These are phyloP conservation scores for Abscondita cerata DNA, from an alignment of 2,888 invertebrate species.

Conservation along the genomic window DNA sequence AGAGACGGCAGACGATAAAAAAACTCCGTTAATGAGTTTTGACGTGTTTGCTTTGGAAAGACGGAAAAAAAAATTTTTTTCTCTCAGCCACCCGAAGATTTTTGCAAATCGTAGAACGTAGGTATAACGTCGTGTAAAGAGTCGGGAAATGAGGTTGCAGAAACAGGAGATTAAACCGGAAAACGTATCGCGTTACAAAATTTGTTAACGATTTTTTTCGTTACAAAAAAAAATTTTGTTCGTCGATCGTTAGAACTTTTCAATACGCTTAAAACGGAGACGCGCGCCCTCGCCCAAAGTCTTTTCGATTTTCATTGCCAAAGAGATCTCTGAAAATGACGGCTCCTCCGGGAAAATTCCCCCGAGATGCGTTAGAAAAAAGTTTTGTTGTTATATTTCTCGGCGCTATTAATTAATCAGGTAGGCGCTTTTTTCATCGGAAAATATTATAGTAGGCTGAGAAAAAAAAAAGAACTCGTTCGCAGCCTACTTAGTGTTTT, in stretches of 20 bases:
- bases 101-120: constrained; percentile 14
- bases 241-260: constrained; percentile 19
- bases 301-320: constrained; percentile 18
- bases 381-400: too few relatives aligned
- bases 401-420: too few relatives aligned
- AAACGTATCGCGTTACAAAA: constrained; percentile 10
- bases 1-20: constrained; percentile 1
- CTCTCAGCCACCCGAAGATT: constrained; percentile 6
- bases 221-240: constrained; percentile 8
- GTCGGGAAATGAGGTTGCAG: constrained; percentile 36
- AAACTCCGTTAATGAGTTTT: constrained; percentile 18
- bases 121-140: constrained; percentile 18
- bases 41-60: not conserved
- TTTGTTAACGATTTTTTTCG: not conserved
- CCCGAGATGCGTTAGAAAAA: constrained; percentile 4
- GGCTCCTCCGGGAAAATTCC: constrained; percentile 25
- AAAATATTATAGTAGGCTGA: too few relatives aligned
- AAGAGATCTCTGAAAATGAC: constrained; percentile 33
- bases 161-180: constrained; percentile 40
- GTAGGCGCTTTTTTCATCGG: too few relatives aligned
- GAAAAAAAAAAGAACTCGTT: too few relatives aligned
- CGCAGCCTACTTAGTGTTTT: too few relatives aligned
- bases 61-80: too few relatives aligned
- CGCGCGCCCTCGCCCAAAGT: constrained; percentile 8
- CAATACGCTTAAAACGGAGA: constrained; percentile 24